Evolutionary conservation across 1,140 invertebrate genomes (phyloP).

Genomic region (Formica exsecta): DNA sequence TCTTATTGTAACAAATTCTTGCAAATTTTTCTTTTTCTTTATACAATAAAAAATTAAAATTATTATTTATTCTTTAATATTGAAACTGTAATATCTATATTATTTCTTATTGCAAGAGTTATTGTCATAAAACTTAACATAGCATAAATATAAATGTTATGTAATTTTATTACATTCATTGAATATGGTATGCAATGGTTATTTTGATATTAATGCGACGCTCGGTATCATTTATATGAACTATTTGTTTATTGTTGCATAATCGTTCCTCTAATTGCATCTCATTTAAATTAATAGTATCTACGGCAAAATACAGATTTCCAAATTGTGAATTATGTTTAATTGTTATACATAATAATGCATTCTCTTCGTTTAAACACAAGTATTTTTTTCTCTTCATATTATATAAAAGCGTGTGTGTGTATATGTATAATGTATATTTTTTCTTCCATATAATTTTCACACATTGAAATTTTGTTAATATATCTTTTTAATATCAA

Average conservation of each 20-base stretch:
- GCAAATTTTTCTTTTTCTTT: not conserved
- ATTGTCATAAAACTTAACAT: not conserved
- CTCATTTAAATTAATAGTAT: not conserved
- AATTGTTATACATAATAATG: not conserved
- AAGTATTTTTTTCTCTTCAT: not conserved
- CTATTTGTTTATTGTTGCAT: constrained; percentile 33
- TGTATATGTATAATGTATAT: no score
- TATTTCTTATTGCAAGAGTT: not conserved
- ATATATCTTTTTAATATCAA: no score
- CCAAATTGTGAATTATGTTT: not conserved
- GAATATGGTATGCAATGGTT: not conserved
- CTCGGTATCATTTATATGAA: not conserved
- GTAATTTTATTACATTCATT: constrained; percentile 31
- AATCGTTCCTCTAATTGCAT: not conserved
- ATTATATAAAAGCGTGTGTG: no score
- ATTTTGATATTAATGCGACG: not conserved
- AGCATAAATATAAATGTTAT: not conserved
- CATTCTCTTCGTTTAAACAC: not conserved
- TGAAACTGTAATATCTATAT: not conserved
- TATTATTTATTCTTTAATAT: not conserved
- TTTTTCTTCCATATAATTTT: no score
- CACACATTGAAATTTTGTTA: no score
- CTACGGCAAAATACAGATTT: not conserved
- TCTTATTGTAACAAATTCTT: not conserved
- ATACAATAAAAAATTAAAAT: not conserved